Evolutionary conservation across 2,888 invertebrate species (phyloP).

Genomic region (Dusona sp.): DNA sequence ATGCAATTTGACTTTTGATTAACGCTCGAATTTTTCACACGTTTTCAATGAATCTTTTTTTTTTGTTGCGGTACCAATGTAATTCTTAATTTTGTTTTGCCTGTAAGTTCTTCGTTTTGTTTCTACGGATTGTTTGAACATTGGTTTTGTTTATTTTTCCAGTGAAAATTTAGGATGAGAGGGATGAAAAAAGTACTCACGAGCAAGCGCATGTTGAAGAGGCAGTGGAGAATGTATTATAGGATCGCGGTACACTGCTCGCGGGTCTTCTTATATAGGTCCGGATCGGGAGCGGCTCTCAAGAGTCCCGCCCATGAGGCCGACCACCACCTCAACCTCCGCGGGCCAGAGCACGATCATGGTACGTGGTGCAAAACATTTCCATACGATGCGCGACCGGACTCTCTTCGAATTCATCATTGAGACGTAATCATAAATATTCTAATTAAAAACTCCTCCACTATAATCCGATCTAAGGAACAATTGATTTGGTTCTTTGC

Average conservation of each 20-base stretch:
- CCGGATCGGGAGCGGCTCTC: constrained; percentile 81
- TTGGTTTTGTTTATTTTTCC: not conserved
- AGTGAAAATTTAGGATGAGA: not conserved
- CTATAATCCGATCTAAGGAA: not conserved
- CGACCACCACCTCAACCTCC: constrained; percentile 79
- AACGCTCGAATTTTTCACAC: not conserved
- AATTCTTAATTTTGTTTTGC: not conserved
- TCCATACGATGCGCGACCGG: not conserved
- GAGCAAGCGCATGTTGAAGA: constrained; percentile 79
- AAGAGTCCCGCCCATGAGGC: constrained; percentile 83
- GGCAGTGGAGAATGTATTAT: constrained; percentile 80
- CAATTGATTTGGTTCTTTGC: not conserved
- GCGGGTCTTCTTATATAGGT: constrained; percentile 83
- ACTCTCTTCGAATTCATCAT: constrained; percentile 30
- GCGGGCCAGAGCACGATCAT: constrained; percentile 68
- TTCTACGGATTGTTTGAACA: not conserved
- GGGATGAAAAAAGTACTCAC: constrained; percentile 76
- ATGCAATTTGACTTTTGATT: not conserved
- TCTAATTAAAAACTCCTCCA: not conserved
- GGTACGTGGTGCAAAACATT: constrained; percentile 46
- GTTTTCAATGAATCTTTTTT: not conserved
- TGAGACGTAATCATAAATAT: not conserved
- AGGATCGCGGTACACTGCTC: constrained; percentile 80
- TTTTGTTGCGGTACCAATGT: not conserved
- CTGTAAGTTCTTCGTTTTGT: not conserved